These are phyloP conservation scores for Thaumatotibia leucotreta DNA, from an alignment of 1,140 invertebrate genomes.

Conservation along the genomic window DNA sequence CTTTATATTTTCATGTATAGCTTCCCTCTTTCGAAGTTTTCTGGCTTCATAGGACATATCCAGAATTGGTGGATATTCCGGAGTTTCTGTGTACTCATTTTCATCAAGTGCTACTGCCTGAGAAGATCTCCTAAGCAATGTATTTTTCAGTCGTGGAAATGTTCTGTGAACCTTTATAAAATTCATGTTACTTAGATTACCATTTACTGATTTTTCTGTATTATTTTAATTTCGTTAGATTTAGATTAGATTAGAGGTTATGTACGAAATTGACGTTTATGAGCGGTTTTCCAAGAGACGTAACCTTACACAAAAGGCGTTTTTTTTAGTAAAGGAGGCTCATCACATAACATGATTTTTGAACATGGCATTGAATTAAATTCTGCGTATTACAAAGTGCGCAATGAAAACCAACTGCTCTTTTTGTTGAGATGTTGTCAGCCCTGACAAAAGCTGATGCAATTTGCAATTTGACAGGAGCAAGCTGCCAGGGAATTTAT, in stretches of 20 bases:
- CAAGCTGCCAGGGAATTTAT: conserved; percentile 28
- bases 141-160: conserved; percentile 44
- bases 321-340: neutral
- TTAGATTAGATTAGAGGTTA: neutral
- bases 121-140: conserved; percentile 32
- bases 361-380: neutral
- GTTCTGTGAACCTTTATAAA: conserved; percentile 40
- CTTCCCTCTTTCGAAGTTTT: conserved; percentile 57
- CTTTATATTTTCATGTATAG: conserved; percentile 79
- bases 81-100: conserved; percentile 64
- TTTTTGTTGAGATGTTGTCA: conserved; percentile 1
- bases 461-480: conserved; percentile 6
- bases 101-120: conserved; percentile 39
- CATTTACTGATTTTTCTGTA: neutral
- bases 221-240: neutral
- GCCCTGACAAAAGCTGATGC: conserved; percentile 10
- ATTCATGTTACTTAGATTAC: conserved; percentile 33
- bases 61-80: conserved; percentile 80
- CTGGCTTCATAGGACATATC: conserved; percentile 70
- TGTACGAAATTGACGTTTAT: neutral
- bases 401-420: neutral
- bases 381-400: neutral
- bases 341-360: neutral
- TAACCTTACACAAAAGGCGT: too few relatives aligned
- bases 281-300: too few relatives aligned